These are phyloP conservation scores for Lepilemur ruficaudatus DNA, from an alignment of 2,797 vertebrate species.

Conservation along the genomic window DNA sequence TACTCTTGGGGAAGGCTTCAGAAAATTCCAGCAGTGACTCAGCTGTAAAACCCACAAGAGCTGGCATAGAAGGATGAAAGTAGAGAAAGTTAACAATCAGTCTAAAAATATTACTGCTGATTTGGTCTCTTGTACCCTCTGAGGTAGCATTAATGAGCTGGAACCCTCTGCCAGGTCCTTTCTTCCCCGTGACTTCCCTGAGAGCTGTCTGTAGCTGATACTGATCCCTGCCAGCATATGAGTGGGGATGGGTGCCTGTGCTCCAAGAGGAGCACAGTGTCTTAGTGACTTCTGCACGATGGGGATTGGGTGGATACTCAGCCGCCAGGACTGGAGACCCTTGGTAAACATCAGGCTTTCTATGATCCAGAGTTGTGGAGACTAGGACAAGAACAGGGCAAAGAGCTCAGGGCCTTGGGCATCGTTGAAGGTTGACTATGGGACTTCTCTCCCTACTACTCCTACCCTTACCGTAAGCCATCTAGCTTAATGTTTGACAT, in stretches of 20 bases:
- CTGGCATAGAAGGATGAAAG: constrained; percentile 80
- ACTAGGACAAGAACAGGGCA: not conserved
- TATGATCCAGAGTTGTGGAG: not conserved
- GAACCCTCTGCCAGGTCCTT: constrained; percentile 57
- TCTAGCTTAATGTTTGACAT: not conserved
- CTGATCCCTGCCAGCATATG: fast-evolving
- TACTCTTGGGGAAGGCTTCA: constrained; percentile 52
- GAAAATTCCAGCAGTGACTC: constrained; percentile 84
- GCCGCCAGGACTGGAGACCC: not conserved
- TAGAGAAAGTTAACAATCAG: constrained; percentile 78
- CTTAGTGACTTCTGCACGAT: not conserved
- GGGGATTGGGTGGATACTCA: not conserved
- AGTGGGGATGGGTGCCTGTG: constrained; percentile 19
- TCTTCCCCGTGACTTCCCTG: not conserved
- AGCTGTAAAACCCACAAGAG: constrained; percentile 79
- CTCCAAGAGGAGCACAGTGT: not conserved
- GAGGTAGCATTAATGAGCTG: constrained; percentile 76
- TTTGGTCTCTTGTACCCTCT: constrained; percentile 78
- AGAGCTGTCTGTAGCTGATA: not conserved
- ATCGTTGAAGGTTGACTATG: not conserved
- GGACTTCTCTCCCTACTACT: not conserved
- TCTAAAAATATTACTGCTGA: constrained; percentile 85
- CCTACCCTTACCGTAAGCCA: not conserved
- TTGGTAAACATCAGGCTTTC: not conserved
- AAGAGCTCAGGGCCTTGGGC: not conserved